Evolutionary conservation across 2,113 vertebrate genomes (phyloP).

Genomic region (Fulica atra): DNA sequence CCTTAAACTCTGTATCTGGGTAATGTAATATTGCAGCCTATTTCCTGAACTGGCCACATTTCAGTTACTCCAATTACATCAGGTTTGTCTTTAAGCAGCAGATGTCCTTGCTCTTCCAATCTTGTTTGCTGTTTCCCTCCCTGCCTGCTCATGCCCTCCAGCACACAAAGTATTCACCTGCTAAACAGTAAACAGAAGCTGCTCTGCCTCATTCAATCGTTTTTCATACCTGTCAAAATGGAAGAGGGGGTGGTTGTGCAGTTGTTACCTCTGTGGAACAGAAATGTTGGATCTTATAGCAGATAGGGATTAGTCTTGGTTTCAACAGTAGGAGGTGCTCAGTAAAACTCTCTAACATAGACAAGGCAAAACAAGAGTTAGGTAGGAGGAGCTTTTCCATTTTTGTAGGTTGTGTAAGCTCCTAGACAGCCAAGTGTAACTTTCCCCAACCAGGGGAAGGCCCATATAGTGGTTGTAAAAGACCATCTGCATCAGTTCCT

Average conservation of each 20-base stretch:
- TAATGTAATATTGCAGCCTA: constrained; percentile 31
- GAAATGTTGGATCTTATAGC: neutral
- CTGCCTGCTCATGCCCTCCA: neutral
- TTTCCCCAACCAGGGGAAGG: neutral
- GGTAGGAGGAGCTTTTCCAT: neutral
- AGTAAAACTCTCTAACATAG: neutral
- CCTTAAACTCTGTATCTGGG: neutral
- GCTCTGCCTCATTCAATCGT: neutral
- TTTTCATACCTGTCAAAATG: neutral
- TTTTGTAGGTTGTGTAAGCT: neutral
- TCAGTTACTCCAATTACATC: constrained; percentile 25
- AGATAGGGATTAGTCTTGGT: neutral
- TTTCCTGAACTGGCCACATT: constrained; percentile 27
- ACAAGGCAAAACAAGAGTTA: neutral
- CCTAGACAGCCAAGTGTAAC: neutral
- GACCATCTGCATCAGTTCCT: neutral
- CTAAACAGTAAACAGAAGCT: neutral
- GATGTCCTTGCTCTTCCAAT: constrained; percentile 21
- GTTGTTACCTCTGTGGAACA: neutral
- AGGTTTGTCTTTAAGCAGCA: constrained; percentile 19
- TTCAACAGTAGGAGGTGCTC: neutral
- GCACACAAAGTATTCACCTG: neutral
- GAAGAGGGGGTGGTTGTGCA: neutral
- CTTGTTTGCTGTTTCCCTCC: neutral
- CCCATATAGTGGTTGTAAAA: neutral